Percentiles rank a stretch among this genome's conserved stretches.
Evolutionary conservation across 2,797 vertebrate genomes (phyloP).

Genomic region (Netta rufina): DNA sequence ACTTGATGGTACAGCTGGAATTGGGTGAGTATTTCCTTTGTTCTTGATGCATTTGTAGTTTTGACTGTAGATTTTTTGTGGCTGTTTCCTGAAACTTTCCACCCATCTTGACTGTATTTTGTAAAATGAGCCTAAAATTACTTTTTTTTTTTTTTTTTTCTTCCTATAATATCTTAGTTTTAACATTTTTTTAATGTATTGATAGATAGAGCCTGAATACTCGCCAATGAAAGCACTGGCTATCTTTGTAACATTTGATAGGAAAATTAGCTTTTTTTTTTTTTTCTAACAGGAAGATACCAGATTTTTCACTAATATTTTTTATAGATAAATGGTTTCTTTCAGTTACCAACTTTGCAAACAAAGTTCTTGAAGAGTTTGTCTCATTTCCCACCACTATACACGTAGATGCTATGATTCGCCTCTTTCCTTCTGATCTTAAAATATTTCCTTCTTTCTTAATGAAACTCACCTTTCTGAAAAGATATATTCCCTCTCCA

Average conservation of each 20-base stretch:
- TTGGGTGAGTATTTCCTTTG: background rate
- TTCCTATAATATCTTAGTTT: background rate
- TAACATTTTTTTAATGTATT: accelerated
- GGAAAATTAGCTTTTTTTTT: background rate
- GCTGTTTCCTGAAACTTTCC: background rate
- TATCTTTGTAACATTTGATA: background rate
- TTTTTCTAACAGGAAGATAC: background rate
- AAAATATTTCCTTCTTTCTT: background rate
- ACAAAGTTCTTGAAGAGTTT: background rate
- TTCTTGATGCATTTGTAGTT: background rate
- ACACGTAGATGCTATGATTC: background rate
- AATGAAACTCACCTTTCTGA: background rate
- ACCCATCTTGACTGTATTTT: background rate
- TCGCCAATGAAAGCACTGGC: background rate
- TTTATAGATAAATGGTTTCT: background rate
- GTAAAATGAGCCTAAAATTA: background rate
- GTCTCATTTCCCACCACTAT: background rate
- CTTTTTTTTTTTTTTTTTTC: background rate
- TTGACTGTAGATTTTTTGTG: background rate
- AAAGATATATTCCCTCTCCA: background rate
- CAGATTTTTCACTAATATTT: background rate
- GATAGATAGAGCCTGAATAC: background rate
- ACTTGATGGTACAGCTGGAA: background rate
- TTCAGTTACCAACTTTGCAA: background rate
- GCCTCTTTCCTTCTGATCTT: background rate